Evolutionary conservation across 2,888 invertebrate species (phyloP).

Genomic region (Bombylius discolor): DNA sequence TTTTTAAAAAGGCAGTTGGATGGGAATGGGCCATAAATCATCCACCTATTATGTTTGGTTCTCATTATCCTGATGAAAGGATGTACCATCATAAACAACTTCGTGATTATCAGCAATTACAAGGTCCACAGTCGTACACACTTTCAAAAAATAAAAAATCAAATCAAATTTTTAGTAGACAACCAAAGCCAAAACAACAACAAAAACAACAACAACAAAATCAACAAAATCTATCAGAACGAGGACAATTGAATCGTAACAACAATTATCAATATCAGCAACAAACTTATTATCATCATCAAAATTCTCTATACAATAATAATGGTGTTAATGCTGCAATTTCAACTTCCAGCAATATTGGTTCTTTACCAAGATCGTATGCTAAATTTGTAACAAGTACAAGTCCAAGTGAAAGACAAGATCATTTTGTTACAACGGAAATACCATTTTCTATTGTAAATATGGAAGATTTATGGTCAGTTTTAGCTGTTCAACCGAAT

Average conservation of each 20-base stretch:
- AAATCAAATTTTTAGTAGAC: background rate
- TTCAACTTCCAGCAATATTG: no score
- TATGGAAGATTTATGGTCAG: constrained; percentile 17
- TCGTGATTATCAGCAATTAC: background rate
- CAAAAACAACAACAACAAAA: background rate
- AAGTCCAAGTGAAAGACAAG: constrained; percentile 11
- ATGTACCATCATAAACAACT: constrained; percentile 1
- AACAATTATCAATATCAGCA: background rate
- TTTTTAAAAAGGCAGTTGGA: constrained; percentile 19
- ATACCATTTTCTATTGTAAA: constrained; percentile 10
- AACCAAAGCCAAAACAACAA: background rate
- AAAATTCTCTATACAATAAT: background rate
- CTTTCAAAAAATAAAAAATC: background rate
- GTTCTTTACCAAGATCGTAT: constrained; percentile 13
- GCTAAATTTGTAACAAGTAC: constrained; percentile 15
- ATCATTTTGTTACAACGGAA: constrained; percentile 12
- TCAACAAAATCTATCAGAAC: background rate
- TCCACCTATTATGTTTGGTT: constrained; percentile 16
- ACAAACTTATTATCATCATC: background rate
- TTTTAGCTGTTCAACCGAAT: constrained; percentile 17
- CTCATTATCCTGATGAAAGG: constrained; percentile 10
- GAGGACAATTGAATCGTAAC: no score
- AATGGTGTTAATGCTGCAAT: no score
- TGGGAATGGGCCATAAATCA: constrained; percentile 23
- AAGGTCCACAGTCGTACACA: background rate